These are phyloP conservation scores for Drosophila paranaensis DNA, from an alignment of 2,888 invertebrate species.

Conservation along the genomic window DNA sequence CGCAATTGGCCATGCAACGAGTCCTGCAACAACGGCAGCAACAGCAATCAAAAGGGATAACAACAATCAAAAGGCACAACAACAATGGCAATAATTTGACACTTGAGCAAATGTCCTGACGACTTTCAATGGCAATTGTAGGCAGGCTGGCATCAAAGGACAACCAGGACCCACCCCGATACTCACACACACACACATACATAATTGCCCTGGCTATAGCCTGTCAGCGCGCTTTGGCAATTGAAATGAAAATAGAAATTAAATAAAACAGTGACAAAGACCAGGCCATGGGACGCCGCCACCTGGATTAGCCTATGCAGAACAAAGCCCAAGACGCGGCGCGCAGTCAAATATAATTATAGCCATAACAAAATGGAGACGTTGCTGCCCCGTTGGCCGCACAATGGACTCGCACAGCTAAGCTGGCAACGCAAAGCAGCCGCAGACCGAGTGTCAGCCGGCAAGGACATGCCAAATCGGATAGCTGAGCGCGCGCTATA, in stretches of 20 bases:
- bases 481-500: constrained; percentile 28
- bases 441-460: constrained; percentile 63
- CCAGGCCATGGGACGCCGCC: constrained; percentile 41
- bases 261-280: constrained; percentile 66
- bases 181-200: not conserved
- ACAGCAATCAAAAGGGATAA: constrained; percentile 19
- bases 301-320: constrained; percentile 71
- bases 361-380: constrained; percentile 73
- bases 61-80: constrained; percentile 21
- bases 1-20: constrained; percentile 76
- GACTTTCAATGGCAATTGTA: constrained; percentile 59
- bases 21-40: constrained; percentile 29
- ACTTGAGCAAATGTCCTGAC: constrained; percentile 57
- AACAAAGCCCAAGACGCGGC: constrained; percentile 34
- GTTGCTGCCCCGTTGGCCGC: constrained; percentile 47
- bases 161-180: constrained; percentile 7
- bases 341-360: constrained; percentile 80
- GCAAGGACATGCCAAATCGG: constrained; percentile 17
- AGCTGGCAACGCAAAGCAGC: constrained; percentile 37
- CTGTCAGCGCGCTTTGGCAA: constrained; percentile 40
- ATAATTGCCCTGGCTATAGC: constrained; percentile 12
- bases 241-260: constrained; percentile 69
- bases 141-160: constrained; percentile 51
- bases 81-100: constrained; percentile 62
- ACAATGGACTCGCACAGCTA: constrained; percentile 45